These are phyloP conservation scores for Ophiodon elongatus DNA, from an alignment of 2,113 vertebrate species.

Conservation along the genomic window DNA sequence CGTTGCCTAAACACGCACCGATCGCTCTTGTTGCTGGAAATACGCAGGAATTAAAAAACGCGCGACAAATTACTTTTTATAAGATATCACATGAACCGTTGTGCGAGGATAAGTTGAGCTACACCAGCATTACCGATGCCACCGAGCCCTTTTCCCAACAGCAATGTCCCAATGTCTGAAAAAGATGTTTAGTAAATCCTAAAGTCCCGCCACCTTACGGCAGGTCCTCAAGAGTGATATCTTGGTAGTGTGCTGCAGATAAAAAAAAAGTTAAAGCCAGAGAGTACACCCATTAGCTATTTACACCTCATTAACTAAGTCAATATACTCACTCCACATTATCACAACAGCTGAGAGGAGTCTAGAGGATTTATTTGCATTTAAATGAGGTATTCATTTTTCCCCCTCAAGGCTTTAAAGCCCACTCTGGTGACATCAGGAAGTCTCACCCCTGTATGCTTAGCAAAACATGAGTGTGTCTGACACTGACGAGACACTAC, in stretches of 20 bases:
- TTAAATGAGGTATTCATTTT: constrained; percentile 75
- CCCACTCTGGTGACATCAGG: constrained; percentile 55
- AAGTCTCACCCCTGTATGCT: constrained; percentile 26
- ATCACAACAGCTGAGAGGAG: constrained; percentile 75
- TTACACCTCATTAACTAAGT: constrained; percentile 79
- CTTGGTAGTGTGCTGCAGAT: constrained; percentile 65
- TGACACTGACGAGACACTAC: constrained; percentile 37
- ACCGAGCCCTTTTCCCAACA: background rate
- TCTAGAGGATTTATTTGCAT: constrained; percentile 77
- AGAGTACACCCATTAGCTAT: constrained; percentile 74
- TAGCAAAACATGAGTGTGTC: constrained; percentile 43
- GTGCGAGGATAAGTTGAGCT: background rate
- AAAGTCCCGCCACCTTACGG: constrained; percentile 13
- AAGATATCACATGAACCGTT: background rate
- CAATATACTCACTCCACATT: constrained; percentile 71
- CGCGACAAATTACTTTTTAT: background rate
- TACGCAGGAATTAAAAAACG: background rate
- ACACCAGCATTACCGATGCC: background rate
- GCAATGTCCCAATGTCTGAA: background rate
- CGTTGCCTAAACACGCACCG: background rate
- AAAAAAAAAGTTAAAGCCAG: constrained; percentile 59
- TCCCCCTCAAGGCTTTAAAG: constrained; percentile 58
- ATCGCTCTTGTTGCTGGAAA: background rate
- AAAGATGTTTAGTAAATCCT: background rate
- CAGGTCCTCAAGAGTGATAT: constrained; percentile 48